Base-by-base conservation (phyloP, 2,113 vertebrate genomes). In the Gallinago media region DNA sequence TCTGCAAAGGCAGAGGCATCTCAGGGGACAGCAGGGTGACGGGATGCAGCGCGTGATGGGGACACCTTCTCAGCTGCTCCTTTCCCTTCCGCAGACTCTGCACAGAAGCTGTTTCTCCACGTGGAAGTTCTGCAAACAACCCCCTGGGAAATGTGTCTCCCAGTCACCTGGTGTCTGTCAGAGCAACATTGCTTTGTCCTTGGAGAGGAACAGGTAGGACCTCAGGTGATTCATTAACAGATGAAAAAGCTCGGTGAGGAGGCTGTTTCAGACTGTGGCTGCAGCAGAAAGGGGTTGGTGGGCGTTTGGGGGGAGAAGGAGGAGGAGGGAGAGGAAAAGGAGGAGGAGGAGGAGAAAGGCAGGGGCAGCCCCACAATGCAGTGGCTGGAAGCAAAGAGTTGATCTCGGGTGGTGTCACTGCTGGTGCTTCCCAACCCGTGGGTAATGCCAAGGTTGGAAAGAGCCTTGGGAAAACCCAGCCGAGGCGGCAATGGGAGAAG, bases 141-240 rank as follows among this genome's bases (percentile, higher is more conserved):
- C 85, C 66, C 74, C 21, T 19, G n/a, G 46, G 55, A 84, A 58
- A 54, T 38, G 58, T 77, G 26, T 54, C 42, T 56, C 20, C 36
- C 56, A 58, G n/a, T 42, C 61, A 44, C 74, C 83, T 65, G 66
- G 72, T 74, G 54, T 65, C 54, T 94, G 31, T n/a, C 56, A 22
- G 32, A 83, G 36, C 59, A 87, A 75, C 78, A 65, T 84, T 40
- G 59, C 73, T 61, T 77, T 92, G 59, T 63, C 52, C 83, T 80
- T n/a, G 12, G 38, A 47, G 59, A 40, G 61, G 55, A 89, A 47
- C 21, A 23, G 19, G 11, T 32, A 66, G 25, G 58, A 71, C 47
- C 80, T 71, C 42, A 47, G 27, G 56, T 79, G 92, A 89, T 92
- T 84, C 82, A 94, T 87, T 89, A 84, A 79, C 40, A 50, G 80